phyloP scores from a whole-genome alignment of 1,140 invertebrate species.

The Zelostemma sp. region DNA sequence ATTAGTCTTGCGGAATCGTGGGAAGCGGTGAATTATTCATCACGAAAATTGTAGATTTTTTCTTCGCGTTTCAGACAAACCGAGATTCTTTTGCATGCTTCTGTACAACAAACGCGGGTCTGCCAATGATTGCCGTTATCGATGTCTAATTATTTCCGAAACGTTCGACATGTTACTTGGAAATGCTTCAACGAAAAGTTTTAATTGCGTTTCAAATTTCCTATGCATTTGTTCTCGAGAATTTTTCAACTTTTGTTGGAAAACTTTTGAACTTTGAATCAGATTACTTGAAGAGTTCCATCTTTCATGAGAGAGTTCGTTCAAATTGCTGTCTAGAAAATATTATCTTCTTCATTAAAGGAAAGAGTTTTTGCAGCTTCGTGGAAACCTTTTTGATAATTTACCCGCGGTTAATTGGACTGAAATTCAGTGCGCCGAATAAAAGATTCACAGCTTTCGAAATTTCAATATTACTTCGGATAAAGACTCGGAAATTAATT shows the following conservation, averaged over 20 bases:
- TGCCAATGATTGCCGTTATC: background rate
- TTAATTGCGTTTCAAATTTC: constrained; percentile 28
- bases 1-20: too few relatives aligned
- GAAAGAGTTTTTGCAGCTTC: too few relatives aligned
- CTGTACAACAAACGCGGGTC: too few relatives aligned
- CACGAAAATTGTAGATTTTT: too few relatives aligned
- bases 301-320: constrained; percentile 11
- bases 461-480: background rate
- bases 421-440: background rate
- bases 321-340: constrained; percentile 13
- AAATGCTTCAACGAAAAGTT: constrained; percentile 17
- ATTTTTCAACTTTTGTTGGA: constrained; percentile 24
- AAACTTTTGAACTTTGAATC: constrained; percentile 35
- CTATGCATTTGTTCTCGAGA: constrained; percentile 38
- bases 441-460: background rate
- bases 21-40: too few relatives aligned
- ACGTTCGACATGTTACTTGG: background rate
- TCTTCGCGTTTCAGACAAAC: too few relatives aligned
- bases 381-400: background rate
- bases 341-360: background rate
- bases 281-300: constrained; percentile 22
- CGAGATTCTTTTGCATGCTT: too few relatives aligned
- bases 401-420: background rate
- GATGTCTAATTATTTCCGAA: background rate
- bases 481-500: background rate